Evolutionary conservation across 2,888 invertebrate genomes (phyloP), one percentile per base, ranked within the genome.

Genomic region (Pocota personata): DNA sequence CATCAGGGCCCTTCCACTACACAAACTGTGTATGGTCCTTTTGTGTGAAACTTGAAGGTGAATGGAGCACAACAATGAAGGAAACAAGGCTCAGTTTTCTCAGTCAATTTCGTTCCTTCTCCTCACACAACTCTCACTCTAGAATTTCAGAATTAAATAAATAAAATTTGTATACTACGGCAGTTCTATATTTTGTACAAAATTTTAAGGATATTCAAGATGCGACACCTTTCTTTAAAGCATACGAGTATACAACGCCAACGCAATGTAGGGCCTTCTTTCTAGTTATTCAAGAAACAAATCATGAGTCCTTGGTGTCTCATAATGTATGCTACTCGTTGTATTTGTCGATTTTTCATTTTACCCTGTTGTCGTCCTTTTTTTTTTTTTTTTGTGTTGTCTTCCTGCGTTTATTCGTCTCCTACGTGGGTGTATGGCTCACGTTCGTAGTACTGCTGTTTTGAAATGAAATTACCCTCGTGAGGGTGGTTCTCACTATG

Each of bases 301-400:
- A 43, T 66, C 50, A 40, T 72, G 35, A 58, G 62, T 32, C 69
- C 69, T 57, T 32, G 37, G 57, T 48, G 69, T 16, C 60, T 79
- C 30, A 67, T 83, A 55, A 67, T 48, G 83, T 83, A 79, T 83
- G 73, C 80, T 43, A 27, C 67, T 71, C 71, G 48, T 64, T 75
- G 58, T 64, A 75, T 75, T 62, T 66, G 55, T 69, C 75, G 57
- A 75, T 84, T 80, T 84, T 80, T 84, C 64, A 69, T 79, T 73
- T 67, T 62, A 37, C 21, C 57, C n/a, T 24, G 12, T 27, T 48
- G 8, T 8, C 14, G 27, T 64, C 67, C 30, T 37, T 21, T 37
- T 16, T 16, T 21, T 40, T 60, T 43, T 46, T 57, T 46, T 40
- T 14, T 37, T 57, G 10, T 27, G n/a, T 27, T 37, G 0, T 12